Evolutionary conservation across 2,888 invertebrate species (phyloP).

Genomic region (Drosophila sordidula): DNA sequence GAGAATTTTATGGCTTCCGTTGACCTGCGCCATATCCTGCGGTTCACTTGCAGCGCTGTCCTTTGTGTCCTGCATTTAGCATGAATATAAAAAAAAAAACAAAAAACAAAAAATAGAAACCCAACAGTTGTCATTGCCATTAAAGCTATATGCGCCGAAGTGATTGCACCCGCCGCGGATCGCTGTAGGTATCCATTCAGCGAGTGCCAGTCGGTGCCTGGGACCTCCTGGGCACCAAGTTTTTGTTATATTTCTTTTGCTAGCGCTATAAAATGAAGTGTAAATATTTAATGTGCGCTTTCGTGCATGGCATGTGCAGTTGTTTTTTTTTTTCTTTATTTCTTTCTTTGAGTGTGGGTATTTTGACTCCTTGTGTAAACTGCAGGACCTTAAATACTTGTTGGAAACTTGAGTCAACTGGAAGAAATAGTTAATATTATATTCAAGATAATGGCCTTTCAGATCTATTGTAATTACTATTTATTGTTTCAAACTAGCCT

Average conservation of each 20-base stretch:
- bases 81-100: constrained; percentile 9
- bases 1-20: constrained; percentile 85
- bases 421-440: not conserved
- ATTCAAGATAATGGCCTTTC: constrained; percentile 19
- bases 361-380: constrained; percentile 1
- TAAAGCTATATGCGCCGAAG: constrained; percentile 80
- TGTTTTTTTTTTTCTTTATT: constrained; percentile 7
- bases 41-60: constrained; percentile 68
- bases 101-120: constrained; percentile 8
- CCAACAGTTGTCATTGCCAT: constrained; percentile 80
- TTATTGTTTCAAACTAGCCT: not conserved
- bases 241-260: constrained; percentile 39
- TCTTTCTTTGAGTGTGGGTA: not conserved
- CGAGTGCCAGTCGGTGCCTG: constrained; percentile 19
- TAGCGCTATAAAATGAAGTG: constrained; percentile 83
- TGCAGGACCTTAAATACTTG: constrained; percentile 32
- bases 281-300: constrained; percentile 85
- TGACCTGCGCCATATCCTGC: constrained; percentile 84
- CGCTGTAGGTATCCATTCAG: not conserved
- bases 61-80: constrained; percentile 48
- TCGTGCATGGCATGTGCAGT: constrained; percentile 73
- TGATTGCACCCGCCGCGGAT: constrained; percentile 81
- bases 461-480: constrained; percentile 3
- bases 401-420: constrained; percentile 16
- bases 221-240: not conserved